A percentile compares a stretch with the other conserved stretches of the same genome.
These are phyloP conservation scores for Falco biarmicus DNA, from an alignment of 2,797 vertebrate genomes.

Conservation along the genomic window DNA sequence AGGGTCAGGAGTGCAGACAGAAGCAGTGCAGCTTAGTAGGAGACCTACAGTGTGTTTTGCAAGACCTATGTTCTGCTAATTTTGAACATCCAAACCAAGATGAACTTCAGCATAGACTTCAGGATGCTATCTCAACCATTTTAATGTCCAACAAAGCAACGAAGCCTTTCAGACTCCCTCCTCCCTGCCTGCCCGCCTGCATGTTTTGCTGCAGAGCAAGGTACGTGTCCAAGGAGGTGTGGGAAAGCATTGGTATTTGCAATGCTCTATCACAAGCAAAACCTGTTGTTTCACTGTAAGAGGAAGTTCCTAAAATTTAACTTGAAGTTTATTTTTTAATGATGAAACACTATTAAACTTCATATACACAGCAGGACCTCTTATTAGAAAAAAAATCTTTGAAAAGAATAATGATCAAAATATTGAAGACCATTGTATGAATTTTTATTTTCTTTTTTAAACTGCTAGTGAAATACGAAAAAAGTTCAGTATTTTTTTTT, in stretches of 20 bases:
- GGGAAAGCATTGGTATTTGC: background rate
- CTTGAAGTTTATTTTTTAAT: slow-evolving; percentile 30
- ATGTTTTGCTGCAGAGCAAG: background rate
- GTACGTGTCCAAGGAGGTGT: background rate
- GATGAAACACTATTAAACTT: background rate
- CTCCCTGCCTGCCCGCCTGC: background rate
- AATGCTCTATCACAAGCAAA: background rate
- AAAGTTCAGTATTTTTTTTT: background rate
- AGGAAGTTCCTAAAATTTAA: slow-evolving; percentile 21
- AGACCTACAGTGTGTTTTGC: background rate
- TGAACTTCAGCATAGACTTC: background rate
- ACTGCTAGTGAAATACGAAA: background rate
- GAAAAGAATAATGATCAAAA: background rate
- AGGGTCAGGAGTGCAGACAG: background rate
- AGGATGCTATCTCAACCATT: background rate
- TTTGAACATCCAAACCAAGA: background rate
- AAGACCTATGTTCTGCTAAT: background rate
- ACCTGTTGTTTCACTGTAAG: background rate
- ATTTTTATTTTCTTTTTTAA: background rate
- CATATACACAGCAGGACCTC: background rate
- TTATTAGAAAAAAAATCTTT: background rate
- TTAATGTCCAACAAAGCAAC: background rate
- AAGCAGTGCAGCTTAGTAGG: background rate
- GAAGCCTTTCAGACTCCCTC: background rate
- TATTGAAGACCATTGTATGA: background rate